Percentiles rank a stretch among this genome's conserved stretches.
These are phyloP conservation scores for Bostrychus sinensis DNA, from an alignment of 2,113 vertebrate species.

Conservation along the genomic window DNA sequence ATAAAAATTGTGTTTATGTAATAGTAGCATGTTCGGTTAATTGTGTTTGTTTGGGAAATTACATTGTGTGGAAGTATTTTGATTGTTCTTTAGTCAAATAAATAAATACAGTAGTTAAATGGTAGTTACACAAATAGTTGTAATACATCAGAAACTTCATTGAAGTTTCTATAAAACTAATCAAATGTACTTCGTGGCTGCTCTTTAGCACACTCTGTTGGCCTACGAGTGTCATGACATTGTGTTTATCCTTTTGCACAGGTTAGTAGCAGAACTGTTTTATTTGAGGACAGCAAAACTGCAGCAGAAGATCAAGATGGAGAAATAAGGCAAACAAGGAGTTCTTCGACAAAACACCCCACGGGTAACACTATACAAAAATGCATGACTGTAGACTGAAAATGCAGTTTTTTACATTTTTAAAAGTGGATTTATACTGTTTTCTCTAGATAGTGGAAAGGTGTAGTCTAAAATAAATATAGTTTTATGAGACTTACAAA, in stretches of 20 bases:
- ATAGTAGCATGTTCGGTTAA: too few species aligned
- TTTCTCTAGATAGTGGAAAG: too few species aligned
- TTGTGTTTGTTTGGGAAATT: too few species aligned
- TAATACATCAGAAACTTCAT: too few species aligned
- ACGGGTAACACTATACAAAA: constrained; percentile 42
- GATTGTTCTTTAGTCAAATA: too few species aligned
- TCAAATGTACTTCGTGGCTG: neutral
- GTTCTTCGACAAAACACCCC: constrained; percentile 49
- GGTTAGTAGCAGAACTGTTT: constrained; percentile 42
- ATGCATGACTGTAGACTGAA: neutral
- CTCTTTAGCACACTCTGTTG: neutral
- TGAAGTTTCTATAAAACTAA: too few species aligned
- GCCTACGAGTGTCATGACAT: neutral
- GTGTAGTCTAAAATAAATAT: too few species aligned
- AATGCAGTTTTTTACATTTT: neutral
- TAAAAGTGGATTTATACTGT: too few species aligned
- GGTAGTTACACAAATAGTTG: too few species aligned
- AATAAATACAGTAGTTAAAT: too few species aligned
- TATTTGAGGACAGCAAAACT: constrained; percentile 27
- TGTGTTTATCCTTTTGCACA: constrained; percentile 31
- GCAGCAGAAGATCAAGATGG: constrained; percentile 14
- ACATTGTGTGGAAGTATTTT: too few species aligned
- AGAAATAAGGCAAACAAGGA: constrained; percentile 28
- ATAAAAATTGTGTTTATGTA: too few species aligned
- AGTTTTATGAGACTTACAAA: neutral